phyloP scores from a whole-genome alignment of 2,888 invertebrate genomes.

The Apodemia hepburni region DNA sequence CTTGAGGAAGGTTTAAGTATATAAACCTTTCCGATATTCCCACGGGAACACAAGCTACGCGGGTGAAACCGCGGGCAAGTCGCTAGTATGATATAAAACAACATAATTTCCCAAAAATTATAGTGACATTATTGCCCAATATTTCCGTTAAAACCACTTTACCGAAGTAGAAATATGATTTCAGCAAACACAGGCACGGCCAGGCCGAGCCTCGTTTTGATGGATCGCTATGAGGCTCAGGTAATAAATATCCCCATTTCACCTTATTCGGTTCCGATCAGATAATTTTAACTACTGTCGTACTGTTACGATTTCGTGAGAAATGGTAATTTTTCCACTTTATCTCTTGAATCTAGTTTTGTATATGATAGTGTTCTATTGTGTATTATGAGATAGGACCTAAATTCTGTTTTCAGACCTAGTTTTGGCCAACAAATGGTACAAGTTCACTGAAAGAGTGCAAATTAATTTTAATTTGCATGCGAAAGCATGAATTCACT shows the following conservation, averaged over 20 bases:
- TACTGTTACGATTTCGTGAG: neutral
- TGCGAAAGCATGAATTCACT: too few relatives aligned
- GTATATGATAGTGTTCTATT: constrained; percentile 1
- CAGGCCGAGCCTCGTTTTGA: constrained; percentile 4
- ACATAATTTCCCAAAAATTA: neutral
- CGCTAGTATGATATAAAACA: too few relatives aligned
- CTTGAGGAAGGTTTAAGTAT: too few relatives aligned
- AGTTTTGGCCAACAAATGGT: too few relatives aligned
- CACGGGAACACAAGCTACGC: too few relatives aligned
- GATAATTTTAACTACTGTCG: constrained; percentile 11
- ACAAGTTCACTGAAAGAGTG: too few relatives aligned
- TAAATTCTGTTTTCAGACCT: too few relatives aligned
- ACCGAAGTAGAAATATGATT: constrained; percentile 10
- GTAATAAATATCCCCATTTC: constrained; percentile 3
- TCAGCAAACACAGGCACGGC: neutral
- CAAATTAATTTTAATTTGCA: too few relatives aligned
- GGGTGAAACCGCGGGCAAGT: too few relatives aligned
- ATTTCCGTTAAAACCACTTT: neutral
- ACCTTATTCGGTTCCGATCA: neutral
- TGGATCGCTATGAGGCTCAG: neutral
- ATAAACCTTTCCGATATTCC: too few relatives aligned
- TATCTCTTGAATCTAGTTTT: neutral
- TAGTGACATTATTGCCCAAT: neutral
- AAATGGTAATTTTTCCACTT: constrained; percentile 1
- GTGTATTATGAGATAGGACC: neutral